Base-by-base conservation (phyloP, 1,140 invertebrate species). In the Trachymyrmex cornetzi region DNA sequence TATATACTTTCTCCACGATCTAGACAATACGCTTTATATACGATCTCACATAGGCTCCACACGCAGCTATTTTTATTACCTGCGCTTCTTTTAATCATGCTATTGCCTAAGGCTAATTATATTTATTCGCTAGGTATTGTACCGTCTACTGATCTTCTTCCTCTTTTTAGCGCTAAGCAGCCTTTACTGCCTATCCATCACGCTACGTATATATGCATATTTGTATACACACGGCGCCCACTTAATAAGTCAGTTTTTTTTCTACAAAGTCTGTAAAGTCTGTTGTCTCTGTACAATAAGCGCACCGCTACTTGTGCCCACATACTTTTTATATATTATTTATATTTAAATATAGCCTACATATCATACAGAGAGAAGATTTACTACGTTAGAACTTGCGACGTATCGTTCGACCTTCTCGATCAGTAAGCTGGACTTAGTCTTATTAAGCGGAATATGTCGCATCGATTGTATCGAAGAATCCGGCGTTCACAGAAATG, bases 221-320 rank as follows among this genome's bases (percentile, higher is more conserved):
- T 53, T 59, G 27, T 63, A 48, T 67, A 27, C 38, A 57, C 30
- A 87, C 30, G 50, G n/a, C 61, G 27, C 38, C 19, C 9, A 22
- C 14, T 64, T 77, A 59, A 48, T 34, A 57, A 67, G n/a, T 48
- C 24, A 30, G 4, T 48, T 22, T 38, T 57, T 57, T 50, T 55
- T 22, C 74, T 77, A 55, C 24, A 50, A 50, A 16, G 48, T 50
- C 38, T 44, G 19, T 6, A 84, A 82, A 85, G 53, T 86, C n/a
- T 71, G 59, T 72, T 71, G 38, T 82, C 66, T 87, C 67, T 87
- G 85, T 87, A 87, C 85, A 87, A 63, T 57, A 82, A 89, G 57
- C 63, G 53, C 67, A 74, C 30, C 34, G 30, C 34, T 67, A 77
- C 79, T 30, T 88, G 38, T 63, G 24, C 38, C 24, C 38, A 14